phyloP scores from a whole-genome alignment of 2,113 vertebrate species.

The Oreochromis niloticus region DNA sequence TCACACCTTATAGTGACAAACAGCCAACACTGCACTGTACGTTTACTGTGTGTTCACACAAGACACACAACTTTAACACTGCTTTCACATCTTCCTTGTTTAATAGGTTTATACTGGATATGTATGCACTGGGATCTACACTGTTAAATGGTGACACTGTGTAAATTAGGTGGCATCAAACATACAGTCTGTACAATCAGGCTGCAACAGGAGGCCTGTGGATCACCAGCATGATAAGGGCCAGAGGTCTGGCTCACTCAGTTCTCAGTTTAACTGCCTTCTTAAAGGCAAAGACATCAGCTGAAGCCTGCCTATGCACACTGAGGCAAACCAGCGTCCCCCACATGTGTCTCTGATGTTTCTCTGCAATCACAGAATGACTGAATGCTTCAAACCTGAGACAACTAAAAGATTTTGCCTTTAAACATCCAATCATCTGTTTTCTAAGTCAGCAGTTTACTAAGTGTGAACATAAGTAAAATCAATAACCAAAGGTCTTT shows the following conservation, averaged over 20 bases:
- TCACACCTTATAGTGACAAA: neutral
- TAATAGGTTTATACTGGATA: accelerated
- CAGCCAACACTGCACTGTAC: neutral
- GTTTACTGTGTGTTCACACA: neutral
- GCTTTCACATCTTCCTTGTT: neutral
- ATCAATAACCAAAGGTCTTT: neutral
- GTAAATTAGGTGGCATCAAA: neutral
- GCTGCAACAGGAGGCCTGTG: neutral
- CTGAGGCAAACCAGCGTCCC: neutral
- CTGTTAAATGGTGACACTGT: neutral
- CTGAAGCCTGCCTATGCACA: neutral
- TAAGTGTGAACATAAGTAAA: neutral
- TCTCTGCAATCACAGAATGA: neutral
- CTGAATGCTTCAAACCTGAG: neutral
- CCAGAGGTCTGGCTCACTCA: neutral
- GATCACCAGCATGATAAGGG: neutral
- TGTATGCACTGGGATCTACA: neutral
- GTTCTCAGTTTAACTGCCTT: neutral
- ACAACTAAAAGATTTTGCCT: neutral
- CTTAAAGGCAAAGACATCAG: neutral
- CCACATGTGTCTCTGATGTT: neutral
- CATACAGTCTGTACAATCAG: neutral
- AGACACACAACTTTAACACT: neutral
- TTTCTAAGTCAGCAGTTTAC: neutral
- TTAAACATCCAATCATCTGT: neutral